Evolutionary conservation across 2,797 vertebrate genomes (phyloP).

Genomic region (Halcyon leucocephala): DNA sequence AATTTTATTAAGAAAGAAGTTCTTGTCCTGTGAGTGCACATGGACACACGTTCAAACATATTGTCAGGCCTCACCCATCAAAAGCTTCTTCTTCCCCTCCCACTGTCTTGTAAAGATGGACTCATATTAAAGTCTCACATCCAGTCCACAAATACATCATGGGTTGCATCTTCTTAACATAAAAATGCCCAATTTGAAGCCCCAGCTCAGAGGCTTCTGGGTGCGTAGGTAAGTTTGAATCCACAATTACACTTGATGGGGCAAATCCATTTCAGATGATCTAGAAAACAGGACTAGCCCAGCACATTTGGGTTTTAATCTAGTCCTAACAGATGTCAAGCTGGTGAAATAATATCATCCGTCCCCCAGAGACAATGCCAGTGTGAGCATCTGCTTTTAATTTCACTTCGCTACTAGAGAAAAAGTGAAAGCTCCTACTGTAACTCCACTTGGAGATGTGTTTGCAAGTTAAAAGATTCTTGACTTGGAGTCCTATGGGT

Average conservation of each 20-base stretch:
- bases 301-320: slow-evolving; percentile 18
- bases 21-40: background rate
- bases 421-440: slow-evolving; percentile 59
- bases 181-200: background rate
- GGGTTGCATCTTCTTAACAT: background rate
- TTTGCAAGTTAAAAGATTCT: background rate
- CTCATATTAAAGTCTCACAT: background rate
- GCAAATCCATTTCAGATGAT: background rate
- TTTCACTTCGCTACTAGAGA: slow-evolving; percentile 8
- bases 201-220: background rate
- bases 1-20: background rate
- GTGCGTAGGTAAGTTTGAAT: background rate
- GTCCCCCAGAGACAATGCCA: slow-evolving; percentile 40
- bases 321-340: slow-evolving; percentile 46
- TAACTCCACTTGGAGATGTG: background rate
- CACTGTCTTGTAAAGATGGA: background rate
- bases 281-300: background rate
- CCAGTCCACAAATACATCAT: background rate
- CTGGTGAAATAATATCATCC: slow-evolving; percentile 56
- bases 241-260: background rate
- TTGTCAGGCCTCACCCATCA: background rate
- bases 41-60: rapidly evolving
- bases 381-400: slow-evolving; percentile 37
- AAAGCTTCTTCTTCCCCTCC: background rate
- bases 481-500: background rate